Evolutionary conservation across 2,888 invertebrate genomes (phyloP).

Genomic region (Chrysolina americana): DNA sequence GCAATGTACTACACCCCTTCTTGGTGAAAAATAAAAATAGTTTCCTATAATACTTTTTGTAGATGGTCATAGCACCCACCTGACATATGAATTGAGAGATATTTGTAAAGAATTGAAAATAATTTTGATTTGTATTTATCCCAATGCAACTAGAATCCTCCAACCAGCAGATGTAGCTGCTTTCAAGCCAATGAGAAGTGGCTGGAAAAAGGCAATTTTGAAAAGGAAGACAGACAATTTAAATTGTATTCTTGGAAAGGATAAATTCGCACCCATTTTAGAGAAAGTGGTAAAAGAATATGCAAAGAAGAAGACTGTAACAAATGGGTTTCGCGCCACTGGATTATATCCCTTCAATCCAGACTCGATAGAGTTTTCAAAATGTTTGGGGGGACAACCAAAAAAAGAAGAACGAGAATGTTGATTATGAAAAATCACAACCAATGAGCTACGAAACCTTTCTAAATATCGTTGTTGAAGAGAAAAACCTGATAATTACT

Average conservation of each 20-base stretch:
- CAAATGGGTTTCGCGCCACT: constrained; percentile 5
- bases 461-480: too few species aligned
- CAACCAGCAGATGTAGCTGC: constrained; percentile 54
- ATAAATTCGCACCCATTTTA: constrained; percentile 10
- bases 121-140: constrained; percentile 55
- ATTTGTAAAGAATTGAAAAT: constrained; percentile 44
- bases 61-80: constrained; percentile 39
- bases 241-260: constrained; percentile 9
- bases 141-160: constrained; percentile 53
- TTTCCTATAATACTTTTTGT: constrained; percentile 40
- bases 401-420: too few species aligned
- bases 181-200: constrained; percentile 53
- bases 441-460: too few species aligned
- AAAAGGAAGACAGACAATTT: constrained; percentile 16
- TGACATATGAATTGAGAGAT: constrained; percentile 36
- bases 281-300: constrained; percentile 14
- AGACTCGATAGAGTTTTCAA: constrained; percentile 16
- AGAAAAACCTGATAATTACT: too few species aligned
- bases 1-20: constrained; percentile 27
- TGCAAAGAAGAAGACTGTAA: constrained; percentile 8
- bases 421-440: too few species aligned
- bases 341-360: constrained; percentile 9
- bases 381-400: neutral
- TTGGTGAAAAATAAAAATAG: constrained; percentile 34
- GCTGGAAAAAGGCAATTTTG: constrained; percentile 40